These are phyloP conservation scores for Colletes latitarsis DNA, from an alignment of 1,140 invertebrate genomes.

Conservation along the genomic window DNA sequence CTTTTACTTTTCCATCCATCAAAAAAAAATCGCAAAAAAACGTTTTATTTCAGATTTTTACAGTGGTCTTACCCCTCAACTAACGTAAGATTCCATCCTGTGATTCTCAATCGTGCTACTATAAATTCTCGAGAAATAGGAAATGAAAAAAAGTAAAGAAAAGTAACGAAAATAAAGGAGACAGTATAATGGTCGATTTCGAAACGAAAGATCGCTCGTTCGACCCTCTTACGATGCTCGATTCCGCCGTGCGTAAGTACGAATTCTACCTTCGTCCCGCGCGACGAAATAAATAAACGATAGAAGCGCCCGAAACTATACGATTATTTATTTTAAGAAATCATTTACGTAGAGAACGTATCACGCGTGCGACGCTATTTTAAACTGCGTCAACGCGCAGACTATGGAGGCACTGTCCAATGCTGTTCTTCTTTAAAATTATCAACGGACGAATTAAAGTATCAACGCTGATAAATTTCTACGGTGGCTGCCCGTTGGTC, in stretches of 20 bases:
- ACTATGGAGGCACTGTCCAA: neutral
- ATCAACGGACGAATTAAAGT: slow-evolving; percentile 14
- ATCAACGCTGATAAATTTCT: neutral
- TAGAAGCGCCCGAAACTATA: neutral
- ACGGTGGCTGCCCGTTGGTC: neutral
- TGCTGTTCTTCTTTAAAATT: slow-evolving; percentile 14
- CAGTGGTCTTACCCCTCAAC: too few relatives aligned
- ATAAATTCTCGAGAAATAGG: too few relatives aligned
- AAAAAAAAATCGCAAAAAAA: too few relatives aligned
- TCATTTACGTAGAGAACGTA: slow-evolving; percentile 1
- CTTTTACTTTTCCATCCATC: too few relatives aligned
- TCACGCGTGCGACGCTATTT: slow-evolving; percentile 22
- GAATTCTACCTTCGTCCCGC: too few relatives aligned
- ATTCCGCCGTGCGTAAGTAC: neutral
- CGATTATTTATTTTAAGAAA: slow-evolving; percentile 39
- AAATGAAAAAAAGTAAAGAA: too few relatives aligned
- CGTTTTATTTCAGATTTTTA: too few relatives aligned
- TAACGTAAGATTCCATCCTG: too few relatives aligned
- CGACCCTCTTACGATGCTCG: neutral
- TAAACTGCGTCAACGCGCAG: slow-evolving; percentile 15
- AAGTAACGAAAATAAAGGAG: neutral
- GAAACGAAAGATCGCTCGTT: neutral
- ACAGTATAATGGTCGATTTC: neutral
- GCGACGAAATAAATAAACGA: neutral
- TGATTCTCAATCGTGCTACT: too few relatives aligned